Evolutionary conservation across 2,888 invertebrate species (phyloP), one percentile per base, ranked within the genome.

Genomic region (Charanyca ferruginea): DNA sequence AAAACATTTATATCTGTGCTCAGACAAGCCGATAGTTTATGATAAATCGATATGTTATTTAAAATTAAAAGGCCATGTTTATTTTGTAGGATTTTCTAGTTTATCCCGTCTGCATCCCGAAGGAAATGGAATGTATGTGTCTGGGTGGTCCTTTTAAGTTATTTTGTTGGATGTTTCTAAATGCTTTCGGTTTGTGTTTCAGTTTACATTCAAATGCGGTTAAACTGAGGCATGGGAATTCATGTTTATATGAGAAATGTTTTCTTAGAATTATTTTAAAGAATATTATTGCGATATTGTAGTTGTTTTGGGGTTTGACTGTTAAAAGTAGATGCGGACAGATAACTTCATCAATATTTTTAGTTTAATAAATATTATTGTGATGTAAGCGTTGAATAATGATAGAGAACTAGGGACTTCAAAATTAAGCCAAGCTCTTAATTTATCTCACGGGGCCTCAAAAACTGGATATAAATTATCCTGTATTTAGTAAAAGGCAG

Each of bases 1-100:
- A 64, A 47, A 62, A 58, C 64, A 59, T 73, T 64, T 73, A 71
- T 73, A 67, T 57, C 57, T 53, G 16, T 41, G 58, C 54, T 52
- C 59, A 68, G 57, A 71, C 66, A 61, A 67, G 57, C 68, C 54
- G 49, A 58, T 66, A 55, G 61, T 80, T 74, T 77, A 68, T 71
- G 69, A 68, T 66, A 66, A 73, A 79, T 72, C 69, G 48, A 79
- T 79, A 63, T 22, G 41, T 72, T 64, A 59, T 70, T 69, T 70
- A 51, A 70, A 73, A 81, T 73, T 78, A 71, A 78, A 69, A 71
- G 49, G 48, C 48, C 23, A 60, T 63, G 66, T 72, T 61, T 70
- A 61, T 70, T 69, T 64, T 49, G 48, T 52, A 42, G 49, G 62
- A 64, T 57, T 48, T 60, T 25, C 20, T 23, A 52, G 51, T 66